Conservation (phyloP, 2,888 invertebrate genomes). For the Octodonta nipae region DNA sequence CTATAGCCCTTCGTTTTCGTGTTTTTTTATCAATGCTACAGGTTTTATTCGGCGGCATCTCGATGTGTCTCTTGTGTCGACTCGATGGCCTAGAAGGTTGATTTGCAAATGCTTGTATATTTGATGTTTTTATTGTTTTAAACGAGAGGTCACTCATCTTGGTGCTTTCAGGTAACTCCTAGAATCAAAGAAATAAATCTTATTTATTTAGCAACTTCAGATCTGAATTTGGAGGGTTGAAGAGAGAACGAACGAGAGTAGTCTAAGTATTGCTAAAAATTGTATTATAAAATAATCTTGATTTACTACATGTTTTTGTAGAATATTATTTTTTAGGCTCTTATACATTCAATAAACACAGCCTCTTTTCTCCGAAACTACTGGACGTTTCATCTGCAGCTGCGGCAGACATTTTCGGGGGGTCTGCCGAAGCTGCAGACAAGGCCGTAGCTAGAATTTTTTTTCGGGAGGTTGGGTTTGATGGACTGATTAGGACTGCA, state of each 20-base stretch:
- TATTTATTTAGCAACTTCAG: background rate
- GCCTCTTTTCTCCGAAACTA: too few species aligned
- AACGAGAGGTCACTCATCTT: constrained; percentile 21
- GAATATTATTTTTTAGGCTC: too few species aligned
- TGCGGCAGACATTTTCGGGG: too few species aligned
- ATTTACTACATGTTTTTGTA: too few species aligned
- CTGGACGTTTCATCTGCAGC: too few species aligned
- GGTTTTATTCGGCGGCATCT: constrained; percentile 15
- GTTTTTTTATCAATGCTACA: constrained; percentile 27
- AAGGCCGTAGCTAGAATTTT: too few species aligned
- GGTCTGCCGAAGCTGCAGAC: too few species aligned
- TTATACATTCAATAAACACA: too few species aligned
- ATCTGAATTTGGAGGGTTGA: background rate
- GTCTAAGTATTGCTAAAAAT: too few species aligned
- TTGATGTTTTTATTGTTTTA: constrained; percentile 28
- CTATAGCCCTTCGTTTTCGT: constrained; percentile 47
- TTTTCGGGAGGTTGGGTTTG: too few species aligned
- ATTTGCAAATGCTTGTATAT: constrained; percentile 7
- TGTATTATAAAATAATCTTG: too few species aligned
- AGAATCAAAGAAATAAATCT: constrained; percentile 5
- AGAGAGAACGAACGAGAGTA: background rate
- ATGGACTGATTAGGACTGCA: too few species aligned
- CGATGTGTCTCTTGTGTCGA: constrained; percentile 31
- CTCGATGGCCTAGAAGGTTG: constrained; percentile 21
- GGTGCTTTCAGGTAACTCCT: constrained; percentile 36